Evolutionary conservation across 2,113 vertebrate species (phyloP).

Genomic region (Xenopus tropicalis): UCB_Xtro_10.0 CM004444.2:102159001-102159500

Average conservation of each 20-base stretch:
- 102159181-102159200: no score
- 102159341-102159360: conserved; percentile 6
- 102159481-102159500: conserved; percentile 2
- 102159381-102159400: conserved; percentile 16
- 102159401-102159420: conserved; percentile 28
- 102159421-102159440: conserved; percentile 14
- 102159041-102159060: no score
- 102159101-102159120: no score
- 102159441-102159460: conserved; percentile 19
- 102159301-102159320: conserved; percentile 12
- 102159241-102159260: background rate
- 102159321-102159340: conserved; percentile 31
- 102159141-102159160: no score
- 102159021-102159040: no score
- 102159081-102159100: no score
- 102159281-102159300: conserved; percentile 9
- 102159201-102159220: no score
- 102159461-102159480: conserved; percentile 16
- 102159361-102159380: conserved; percentile 9
- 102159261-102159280: conserved; percentile 14
- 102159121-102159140: no score
- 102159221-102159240: no score
- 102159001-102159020: no score
- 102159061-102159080: no score
- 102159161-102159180: no score